phyloP scores from a whole-genome alignment of 2,113 vertebrate genomes.

The Lepidothrix coronata region DNA sequence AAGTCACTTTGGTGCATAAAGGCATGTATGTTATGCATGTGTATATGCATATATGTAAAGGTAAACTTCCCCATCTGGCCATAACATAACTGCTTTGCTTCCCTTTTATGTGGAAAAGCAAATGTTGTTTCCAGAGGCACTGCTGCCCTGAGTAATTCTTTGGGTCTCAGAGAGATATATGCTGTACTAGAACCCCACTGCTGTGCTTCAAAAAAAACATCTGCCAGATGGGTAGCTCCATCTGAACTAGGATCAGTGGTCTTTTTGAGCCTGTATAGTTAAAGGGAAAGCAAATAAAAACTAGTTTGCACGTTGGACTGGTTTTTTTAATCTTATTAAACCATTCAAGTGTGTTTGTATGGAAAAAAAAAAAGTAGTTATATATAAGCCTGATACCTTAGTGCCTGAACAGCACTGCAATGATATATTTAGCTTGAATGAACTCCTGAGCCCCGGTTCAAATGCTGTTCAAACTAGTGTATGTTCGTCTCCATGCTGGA shows the following conservation, averaged over 20 bases:
- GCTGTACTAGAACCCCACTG: neutral
- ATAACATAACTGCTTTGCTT: neutral
- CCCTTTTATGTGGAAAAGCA: neutral
- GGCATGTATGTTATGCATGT: neutral
- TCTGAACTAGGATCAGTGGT: neutral
- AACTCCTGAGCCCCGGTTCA: neutral
- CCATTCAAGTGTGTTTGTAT: neutral
- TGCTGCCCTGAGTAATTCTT: neutral
- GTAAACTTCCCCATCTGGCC: neutral
- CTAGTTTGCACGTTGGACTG: neutral
- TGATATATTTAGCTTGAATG: slow-evolving; percentile 43
- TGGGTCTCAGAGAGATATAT: neutral
- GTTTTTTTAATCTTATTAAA: neutral
- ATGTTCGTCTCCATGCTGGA: neutral
- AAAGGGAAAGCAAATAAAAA: neutral
- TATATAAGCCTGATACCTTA: neutral
- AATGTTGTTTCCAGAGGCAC: neutral
- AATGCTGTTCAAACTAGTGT: neutral
- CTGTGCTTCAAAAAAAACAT: neutral
- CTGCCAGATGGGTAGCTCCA: neutral
- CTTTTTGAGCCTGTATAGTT: neutral
- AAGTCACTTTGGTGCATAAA: neutral
- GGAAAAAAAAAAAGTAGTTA: neutral
- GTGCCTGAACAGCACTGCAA: neutral
- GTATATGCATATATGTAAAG: neutral